These are phyloP conservation scores for Pogonognathellus flavescens DNA, from an alignment of 1,140 invertebrate species.

Conservation along the genomic window DNA sequence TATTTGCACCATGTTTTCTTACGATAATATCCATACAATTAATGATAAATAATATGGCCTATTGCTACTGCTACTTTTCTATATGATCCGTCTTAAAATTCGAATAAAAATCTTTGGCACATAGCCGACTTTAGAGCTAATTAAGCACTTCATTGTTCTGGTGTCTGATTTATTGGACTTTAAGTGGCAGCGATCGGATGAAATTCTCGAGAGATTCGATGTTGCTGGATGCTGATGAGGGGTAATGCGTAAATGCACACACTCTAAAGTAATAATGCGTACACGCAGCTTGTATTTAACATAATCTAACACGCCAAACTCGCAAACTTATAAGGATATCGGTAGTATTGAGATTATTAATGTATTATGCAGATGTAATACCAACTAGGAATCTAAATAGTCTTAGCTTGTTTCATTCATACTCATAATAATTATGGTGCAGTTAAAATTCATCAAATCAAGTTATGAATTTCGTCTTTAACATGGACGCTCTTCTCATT, in stretches of 20 bases:
- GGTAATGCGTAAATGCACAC: neutral
- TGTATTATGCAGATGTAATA: too few species aligned
- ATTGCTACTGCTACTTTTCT: neutral
- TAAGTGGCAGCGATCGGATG: neutral
- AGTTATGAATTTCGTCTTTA: too few species aligned
- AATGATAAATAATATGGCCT: neutral
- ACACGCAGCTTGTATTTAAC: too few species aligned
- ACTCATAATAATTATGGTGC: too few species aligned
- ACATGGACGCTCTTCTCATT: too few species aligned
- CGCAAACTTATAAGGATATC: too few species aligned
- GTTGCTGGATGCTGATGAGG: neutral
- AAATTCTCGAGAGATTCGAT: neutral
- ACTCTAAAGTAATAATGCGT: too few species aligned
- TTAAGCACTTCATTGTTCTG: neutral
- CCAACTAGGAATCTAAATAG: too few species aligned
- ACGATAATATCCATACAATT: neutral
- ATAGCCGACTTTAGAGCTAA: constrained; percentile 8
- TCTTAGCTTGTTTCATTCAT: too few species aligned
- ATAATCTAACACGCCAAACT: too few species aligned
- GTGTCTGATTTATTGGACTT: neutral
- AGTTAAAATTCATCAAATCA: too few species aligned
- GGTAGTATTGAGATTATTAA: too few species aligned
- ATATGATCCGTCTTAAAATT: neutral
- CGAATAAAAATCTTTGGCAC: constrained; percentile 27
- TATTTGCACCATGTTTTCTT: neutral